Base-by-base conservation (phyloP, 2,888 invertebrate genomes). In the Keiferia lycopersicella region DNA sequence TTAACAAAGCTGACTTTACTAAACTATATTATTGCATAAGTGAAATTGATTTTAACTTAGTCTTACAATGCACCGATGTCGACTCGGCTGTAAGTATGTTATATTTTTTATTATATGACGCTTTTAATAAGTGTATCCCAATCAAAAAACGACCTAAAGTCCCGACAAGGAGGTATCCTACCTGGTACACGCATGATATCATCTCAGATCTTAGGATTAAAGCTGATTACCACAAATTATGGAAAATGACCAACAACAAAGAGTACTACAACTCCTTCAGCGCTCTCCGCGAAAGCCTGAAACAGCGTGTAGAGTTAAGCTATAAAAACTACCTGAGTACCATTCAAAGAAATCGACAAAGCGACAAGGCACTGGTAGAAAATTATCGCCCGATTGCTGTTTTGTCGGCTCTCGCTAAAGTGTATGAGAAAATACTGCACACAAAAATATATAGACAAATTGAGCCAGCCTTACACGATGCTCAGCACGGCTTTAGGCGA, bases 381-480 rank as follows among this genome's bases (percentile, higher is more conserved):
- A 45, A 45, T 45, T 16, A 45, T 16, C 14, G 45, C n/a, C 45
- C 45, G 2, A 45, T 45, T n/a, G 45, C 45, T 45, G 16, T 45
- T 16, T n/a, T n/a, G n/a, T 6, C 45, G n/a, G n/a, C 45, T 16
- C 16, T 45, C 16, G 45, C 45, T 1, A 45, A 45, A 45, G 45
- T 45, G n/a, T 45, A n/a, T 6, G 45, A 45, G 16, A 45, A 45
- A 45, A 45, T 45, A 45, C 45, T 45, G 14, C 45, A 45, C 45
- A n/a, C 45, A 6, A 45, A 45, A n/a, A 45, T 45, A 16, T 45
- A 45, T 14, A 41, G 14, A 10, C 41, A 41, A 14, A 14, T 41
- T 41, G 41, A 41, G 10, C 41, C 41, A 2, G 41, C 8, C 34
- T 34, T 34, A 10, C 34, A 34, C 34, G 34, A 34, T 10, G 34